phyloP scores from a whole-genome alignment of 2,888 invertebrate genomes.

The Mellilla xanthometata region DNA sequence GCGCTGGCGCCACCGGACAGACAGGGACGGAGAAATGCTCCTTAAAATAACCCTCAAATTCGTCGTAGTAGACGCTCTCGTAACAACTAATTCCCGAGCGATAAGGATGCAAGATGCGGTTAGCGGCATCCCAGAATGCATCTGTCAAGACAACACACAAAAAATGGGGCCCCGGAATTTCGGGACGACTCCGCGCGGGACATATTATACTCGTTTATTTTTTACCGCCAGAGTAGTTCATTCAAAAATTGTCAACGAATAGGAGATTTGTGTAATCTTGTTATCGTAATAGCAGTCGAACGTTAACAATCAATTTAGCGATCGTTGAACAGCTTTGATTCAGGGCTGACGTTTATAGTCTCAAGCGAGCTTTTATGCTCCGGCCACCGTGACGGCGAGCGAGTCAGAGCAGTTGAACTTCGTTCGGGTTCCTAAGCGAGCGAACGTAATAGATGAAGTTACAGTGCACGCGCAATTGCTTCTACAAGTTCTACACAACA shows the following conservation, averaged over 20 bases:
- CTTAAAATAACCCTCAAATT: constrained; percentile 76
- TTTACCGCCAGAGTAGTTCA: constrained; percentile 67
- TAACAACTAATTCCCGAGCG: constrained; percentile 66
- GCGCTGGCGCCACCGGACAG: constrained; percentile 72
- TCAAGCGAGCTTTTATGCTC: constrained; percentile 34
- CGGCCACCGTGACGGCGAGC: constrained; percentile 33
- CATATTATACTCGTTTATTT: constrained; percentile 73
- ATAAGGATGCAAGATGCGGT: constrained; percentile 79
- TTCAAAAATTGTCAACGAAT: constrained; percentile 78
- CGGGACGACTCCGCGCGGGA: constrained; percentile 72
- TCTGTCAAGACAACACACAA: constrained; percentile 77
- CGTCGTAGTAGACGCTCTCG: constrained; percentile 56
- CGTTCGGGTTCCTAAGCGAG: constrained; percentile 12
- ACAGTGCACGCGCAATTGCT: constrained; percentile 27
- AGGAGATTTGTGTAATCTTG: constrained; percentile 80
- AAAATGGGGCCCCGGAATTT: constrained; percentile 77
- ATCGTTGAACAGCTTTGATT: constrained; percentile 45
- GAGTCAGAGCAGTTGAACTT: constrained; percentile 12
- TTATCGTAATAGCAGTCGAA: constrained; percentile 66
- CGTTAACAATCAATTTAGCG: constrained; percentile 64
- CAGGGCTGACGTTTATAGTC: constrained; percentile 50
- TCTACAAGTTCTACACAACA: constrained; percentile 16
- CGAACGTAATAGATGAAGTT: constrained; percentile 27
- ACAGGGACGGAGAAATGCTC: constrained; percentile 69
- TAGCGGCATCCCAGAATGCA: constrained; percentile 78